Evolutionary conservation across 1,140 invertebrate species (phyloP).

Genomic region (Tetramorium parvispinum): DNA sequence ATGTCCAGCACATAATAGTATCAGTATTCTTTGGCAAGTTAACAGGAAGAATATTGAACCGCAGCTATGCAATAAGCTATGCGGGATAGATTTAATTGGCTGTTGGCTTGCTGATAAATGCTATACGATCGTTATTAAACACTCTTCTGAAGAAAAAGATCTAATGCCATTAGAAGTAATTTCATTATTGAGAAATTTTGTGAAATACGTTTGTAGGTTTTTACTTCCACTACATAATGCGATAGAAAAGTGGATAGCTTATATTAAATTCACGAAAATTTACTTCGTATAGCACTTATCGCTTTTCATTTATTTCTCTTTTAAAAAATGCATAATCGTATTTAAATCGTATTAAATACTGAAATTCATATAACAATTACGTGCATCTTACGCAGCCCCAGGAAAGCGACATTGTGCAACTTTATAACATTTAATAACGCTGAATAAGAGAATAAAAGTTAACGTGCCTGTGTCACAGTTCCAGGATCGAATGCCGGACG

Average conservation of each 20-base stretch:
- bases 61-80: constrained; percentile 56
- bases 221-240: neutral
- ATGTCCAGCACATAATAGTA: constrained; percentile 39
- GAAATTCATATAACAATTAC: constrained; percentile 26
- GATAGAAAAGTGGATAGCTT: neutral
- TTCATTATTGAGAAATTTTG: neutral
- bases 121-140: constrained; percentile 25
- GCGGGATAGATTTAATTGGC: constrained; percentile 69
- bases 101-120: constrained; percentile 77
- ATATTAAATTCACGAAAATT: neutral
- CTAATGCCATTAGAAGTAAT: neutral
- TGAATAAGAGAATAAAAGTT: constrained; percentile 10
- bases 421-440: constrained; percentile 14
- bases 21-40: constrained; percentile 43
- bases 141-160: constrained; percentile 7
- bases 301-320: neutral
- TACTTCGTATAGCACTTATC: constrained; percentile 58
- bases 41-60: constrained; percentile 53
- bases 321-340: neutral
- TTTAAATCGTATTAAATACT: neutral
- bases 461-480: constrained; percentile 10
- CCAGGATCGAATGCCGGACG: constrained; percentile 15
- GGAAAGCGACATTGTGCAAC: constrained; percentile 27
- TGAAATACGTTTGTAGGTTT: neutral
- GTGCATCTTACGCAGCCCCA: neutral